Evolutionary conservation across 2,113 vertebrate genomes (phyloP), one percentile per base, ranked within the genome.

Genomic region (Protobothrops mucrosquamatus): DNA sequence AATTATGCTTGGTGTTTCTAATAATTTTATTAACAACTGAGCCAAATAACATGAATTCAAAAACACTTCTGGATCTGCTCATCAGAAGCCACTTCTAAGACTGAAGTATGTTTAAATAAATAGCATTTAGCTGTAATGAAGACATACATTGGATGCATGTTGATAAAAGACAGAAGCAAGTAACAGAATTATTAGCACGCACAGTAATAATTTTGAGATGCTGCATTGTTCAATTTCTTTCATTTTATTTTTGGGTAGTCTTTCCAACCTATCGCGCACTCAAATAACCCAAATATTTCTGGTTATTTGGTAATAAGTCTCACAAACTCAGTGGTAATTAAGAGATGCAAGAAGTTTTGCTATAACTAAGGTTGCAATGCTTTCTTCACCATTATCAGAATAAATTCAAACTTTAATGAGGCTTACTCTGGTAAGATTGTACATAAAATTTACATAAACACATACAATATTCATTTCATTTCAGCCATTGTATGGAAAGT

Each of bases 1-100:
- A 48, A 74, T 93, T 59, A 88, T 90, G 95, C 91, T 89, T 88
- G 46, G 39, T 51, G 18, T 86, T 90, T 26, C n/a, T 46, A 24
- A 81, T 52, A 52, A n/a, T 51, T 39, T 86, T 64, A 24, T 34
- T 86, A 34, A n/a, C 18, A 64, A 81, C 22, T 81, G 74, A 81
- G n/a, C 34, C 61, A 92, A 61, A 20, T n/a, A 55, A 81, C 92
- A 55, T 6, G 85, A 18, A 94, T 57, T 89, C 39, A 1, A 93
- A 90, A 4, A 81, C 48, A 85, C 91, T 51, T 92, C 22, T 52
- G 46, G 7, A 64, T 39, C 26, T 39, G 43, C 10, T 88, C 52
- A 55, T 20, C 39, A n/a, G 87, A 88, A 29, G 23, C 10, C 57
- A 92, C 29, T 86, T 23, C 51, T 61, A 86, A 93, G 64, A 85